phyloP scores from a whole-genome alignment of 2,797 vertebrate genomes.

The Tangara arthus region DNA sequence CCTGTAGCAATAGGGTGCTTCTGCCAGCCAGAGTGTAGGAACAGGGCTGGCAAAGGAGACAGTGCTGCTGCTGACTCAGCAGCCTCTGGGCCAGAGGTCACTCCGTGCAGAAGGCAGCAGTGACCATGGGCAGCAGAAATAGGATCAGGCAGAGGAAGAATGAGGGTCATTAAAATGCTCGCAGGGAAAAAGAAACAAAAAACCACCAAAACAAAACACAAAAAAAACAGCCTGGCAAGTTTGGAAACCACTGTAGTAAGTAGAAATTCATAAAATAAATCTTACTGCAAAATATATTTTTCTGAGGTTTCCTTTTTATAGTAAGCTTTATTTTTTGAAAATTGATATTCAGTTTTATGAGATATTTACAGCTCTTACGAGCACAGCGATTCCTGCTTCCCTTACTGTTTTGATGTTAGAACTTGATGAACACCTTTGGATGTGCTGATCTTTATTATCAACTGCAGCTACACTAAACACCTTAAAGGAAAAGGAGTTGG shows the following conservation, averaged over 20 bases:
- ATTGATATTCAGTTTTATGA: not conserved
- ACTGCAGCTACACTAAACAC: not conserved
- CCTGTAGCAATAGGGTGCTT: not conserved
- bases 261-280: conserved; percentile 27
- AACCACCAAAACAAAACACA: not conserved
- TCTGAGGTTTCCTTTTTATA: conserved; percentile 2
- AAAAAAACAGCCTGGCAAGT: not conserved
- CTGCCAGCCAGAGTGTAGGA: not conserved
- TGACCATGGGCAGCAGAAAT: not conserved
- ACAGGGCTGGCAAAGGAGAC: not conserved
- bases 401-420: not conserved
- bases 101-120: not conserved
- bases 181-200: not conserved
- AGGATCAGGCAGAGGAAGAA: not conserved
- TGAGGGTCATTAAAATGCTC: conserved; percentile 8
- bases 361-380: conserved; percentile 36
- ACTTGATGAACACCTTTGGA: not conserved
- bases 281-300: not conserved
- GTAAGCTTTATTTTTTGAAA: conserved; percentile 32
- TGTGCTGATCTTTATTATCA: not conserved
- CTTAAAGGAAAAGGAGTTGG: not conserved
- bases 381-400: not conserved
- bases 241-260: not conserved
- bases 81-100: not conserved
- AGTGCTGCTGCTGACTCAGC: not conserved